Evolutionary conservation across 2,797 vertebrate species (phyloP).

Genomic region (Decapterus maruadsi): DNA sequence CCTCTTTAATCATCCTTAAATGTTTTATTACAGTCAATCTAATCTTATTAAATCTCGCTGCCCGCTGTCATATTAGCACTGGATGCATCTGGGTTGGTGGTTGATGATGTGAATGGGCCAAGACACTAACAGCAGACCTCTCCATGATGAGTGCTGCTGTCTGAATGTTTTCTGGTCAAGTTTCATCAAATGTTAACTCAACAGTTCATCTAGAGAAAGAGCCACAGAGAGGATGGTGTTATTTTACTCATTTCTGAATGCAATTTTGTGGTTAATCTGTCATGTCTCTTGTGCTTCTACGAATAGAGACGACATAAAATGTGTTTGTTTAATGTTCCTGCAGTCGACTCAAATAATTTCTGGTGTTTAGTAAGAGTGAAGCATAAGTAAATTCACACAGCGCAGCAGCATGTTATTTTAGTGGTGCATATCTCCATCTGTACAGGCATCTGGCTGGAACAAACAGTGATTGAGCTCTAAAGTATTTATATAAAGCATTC

Average conservation of each 20-base stretch:
- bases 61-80: neutral
- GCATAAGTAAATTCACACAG: neutral
- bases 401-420: neutral
- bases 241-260: neutral
- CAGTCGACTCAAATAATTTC: neutral
- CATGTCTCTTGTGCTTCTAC: neutral
- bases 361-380: neutral
- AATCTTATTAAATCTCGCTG: neutral
- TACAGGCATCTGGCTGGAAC: neutral
- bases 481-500: conserved; percentile 4
- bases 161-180: neutral
- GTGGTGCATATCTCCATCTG: neutral
- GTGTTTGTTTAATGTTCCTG: neutral
- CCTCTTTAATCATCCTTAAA: neutral
- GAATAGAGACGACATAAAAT: neutral
- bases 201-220: neutral
- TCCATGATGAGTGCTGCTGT: neutral
- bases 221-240: neutral
- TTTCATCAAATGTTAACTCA: too few species aligned
- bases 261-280: neutral
- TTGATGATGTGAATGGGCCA: neutral
- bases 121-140: neutral
- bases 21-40: conserved; percentile 1
- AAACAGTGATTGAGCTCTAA: neutral
- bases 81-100: neutral